A percentile compares a stretch with the other conserved stretches of the same genome.
These are phyloP conservation scores for Sitobion miscanthi DNA, from an alignment of 1,140 invertebrate genomes.

Conservation along the genomic window DNA sequence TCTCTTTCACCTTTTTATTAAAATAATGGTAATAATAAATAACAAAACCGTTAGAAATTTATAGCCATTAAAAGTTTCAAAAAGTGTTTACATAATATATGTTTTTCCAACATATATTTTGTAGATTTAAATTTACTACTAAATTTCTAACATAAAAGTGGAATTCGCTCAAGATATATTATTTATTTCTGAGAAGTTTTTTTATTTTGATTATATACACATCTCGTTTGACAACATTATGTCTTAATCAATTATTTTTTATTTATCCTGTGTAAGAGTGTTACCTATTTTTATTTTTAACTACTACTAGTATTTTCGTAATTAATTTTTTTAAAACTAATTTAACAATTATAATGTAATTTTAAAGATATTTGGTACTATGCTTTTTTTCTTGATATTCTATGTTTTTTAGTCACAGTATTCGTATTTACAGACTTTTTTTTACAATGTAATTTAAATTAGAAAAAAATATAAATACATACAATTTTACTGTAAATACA, in stretches of 20 bases:
- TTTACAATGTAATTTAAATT: slow-evolving; percentile 49
- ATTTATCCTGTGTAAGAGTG: slow-evolving; percentile 39
- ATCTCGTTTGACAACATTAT: slow-evolving; percentile 21
- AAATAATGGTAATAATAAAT: slow-evolving; percentile 6
- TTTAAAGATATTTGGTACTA: slow-evolving; percentile 46
- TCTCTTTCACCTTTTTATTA: background rate
- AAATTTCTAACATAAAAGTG: slow-evolving; percentile 28
- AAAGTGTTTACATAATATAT: slow-evolving; percentile 24
- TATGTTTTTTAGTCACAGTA: slow-evolving; percentile 47
- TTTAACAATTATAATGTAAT: slow-evolving; percentile 39
- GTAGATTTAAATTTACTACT: slow-evolving; percentile 35
- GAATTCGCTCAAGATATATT: slow-evolving; percentile 53
- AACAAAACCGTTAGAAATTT: slow-evolving; percentile 18
- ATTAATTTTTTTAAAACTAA: slow-evolving; percentile 38
- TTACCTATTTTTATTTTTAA: slow-evolving; percentile 52
- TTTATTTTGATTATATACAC: slow-evolving; percentile 33
- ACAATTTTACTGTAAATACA: slow-evolving; percentile 49
- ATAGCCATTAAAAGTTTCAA: background rate
- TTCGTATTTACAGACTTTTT: slow-evolving; percentile 38
- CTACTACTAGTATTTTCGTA: slow-evolving; percentile 35
- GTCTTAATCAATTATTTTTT: slow-evolving; percentile 14
- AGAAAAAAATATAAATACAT: slow-evolving; percentile 32
- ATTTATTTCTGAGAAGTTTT: slow-evolving; percentile 43
- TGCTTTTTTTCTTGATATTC: slow-evolving; percentile 49
- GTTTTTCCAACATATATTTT: background rate